These are phyloP conservation scores for Melinaea marsaeus DNA, from an alignment of 2,888 invertebrate species.

Conservation along the genomic window DNA sequence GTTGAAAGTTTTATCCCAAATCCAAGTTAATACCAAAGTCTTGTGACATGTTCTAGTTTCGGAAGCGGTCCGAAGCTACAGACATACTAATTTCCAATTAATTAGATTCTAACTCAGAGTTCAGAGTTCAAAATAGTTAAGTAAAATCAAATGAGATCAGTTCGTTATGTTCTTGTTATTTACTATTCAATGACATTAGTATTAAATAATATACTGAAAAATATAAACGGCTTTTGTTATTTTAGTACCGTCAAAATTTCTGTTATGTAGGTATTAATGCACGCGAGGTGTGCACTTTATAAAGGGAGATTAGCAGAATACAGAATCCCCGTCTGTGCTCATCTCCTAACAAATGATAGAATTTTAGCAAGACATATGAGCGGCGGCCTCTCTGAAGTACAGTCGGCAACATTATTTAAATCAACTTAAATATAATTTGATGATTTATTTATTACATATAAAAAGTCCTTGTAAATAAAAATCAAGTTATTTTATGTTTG, in stretches of 20 bases:
- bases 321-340: conserved; percentile 37
- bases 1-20: not conserved
- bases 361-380: conserved; percentile 51
- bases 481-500: not conserved
- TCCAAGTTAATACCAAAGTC: conserved; percentile 1
- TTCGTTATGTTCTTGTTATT: not conserved
- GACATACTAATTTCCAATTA: conserved; percentile 6
- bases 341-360: conserved; percentile 57
- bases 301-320: conserved; percentile 33
- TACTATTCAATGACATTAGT: no score
- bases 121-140: conserved; percentile 1
- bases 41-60: conserved; percentile 7
- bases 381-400: conserved; percentile 29
- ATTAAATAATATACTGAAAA: no score
- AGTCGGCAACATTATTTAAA: conserved; percentile 13
- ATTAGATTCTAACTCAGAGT: conserved; percentile 4
- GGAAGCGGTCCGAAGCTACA: not conserved
- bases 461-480: not conserved
- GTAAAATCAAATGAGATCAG: conserved; percentile 1
- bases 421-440: not conserved
- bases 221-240: no score
- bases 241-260: not conserved
- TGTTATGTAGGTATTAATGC: conserved; percentile 12
- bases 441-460: not conserved
- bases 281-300: conserved; percentile 27